phyloP scores from a whole-genome alignment of 2,113 vertebrate species.

The Neomonachus schauinslandi region DNA sequence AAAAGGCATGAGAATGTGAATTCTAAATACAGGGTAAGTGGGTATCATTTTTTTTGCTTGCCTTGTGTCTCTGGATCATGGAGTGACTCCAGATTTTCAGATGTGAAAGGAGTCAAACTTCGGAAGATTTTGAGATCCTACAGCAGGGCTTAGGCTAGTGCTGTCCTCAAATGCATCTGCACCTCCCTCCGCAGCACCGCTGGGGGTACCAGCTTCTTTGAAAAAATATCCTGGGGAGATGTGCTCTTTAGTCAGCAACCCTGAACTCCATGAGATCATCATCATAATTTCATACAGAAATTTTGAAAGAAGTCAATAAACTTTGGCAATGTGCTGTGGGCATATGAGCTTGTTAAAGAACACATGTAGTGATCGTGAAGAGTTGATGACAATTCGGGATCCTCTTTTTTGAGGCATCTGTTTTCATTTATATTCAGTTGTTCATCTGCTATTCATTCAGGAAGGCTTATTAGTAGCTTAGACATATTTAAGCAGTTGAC shows the following conservation, averaged over 20 bases:
- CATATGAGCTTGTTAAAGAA: conserved; percentile 80
- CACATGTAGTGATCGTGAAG: conserved; percentile 82
- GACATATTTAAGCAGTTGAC: conserved; percentile 68
- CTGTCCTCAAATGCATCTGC: background rate
- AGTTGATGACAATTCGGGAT: conserved; percentile 82
- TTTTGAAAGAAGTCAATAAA: conserved; percentile 74
- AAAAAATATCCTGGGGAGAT: background rate
- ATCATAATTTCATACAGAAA: conserved; percentile 62
- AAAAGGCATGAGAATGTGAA: conserved; percentile 37
- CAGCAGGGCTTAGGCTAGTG: background rate
- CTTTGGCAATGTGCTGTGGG: conserved; percentile 73
- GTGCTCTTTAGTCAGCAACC: background rate
- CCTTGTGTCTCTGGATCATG: background rate
- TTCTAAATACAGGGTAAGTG: background rate
- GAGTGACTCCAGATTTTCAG: background rate
- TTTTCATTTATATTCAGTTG: conserved; percentile 83
- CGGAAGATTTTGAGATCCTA: background rate
- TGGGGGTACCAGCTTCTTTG: conserved; percentile 11
- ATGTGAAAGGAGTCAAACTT: conserved; percentile 9
- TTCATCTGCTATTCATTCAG: conserved; percentile 82
- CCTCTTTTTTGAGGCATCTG: conserved; percentile 77
- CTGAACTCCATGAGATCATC: conserved; percentile 54
- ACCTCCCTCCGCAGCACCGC: background rate
- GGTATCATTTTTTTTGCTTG: background rate
- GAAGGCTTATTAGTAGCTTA: conserved; percentile 70